Evolutionary conservation across 1,140 invertebrate genomes (phyloP).

Genomic region (Drosophila lini): DNA sequence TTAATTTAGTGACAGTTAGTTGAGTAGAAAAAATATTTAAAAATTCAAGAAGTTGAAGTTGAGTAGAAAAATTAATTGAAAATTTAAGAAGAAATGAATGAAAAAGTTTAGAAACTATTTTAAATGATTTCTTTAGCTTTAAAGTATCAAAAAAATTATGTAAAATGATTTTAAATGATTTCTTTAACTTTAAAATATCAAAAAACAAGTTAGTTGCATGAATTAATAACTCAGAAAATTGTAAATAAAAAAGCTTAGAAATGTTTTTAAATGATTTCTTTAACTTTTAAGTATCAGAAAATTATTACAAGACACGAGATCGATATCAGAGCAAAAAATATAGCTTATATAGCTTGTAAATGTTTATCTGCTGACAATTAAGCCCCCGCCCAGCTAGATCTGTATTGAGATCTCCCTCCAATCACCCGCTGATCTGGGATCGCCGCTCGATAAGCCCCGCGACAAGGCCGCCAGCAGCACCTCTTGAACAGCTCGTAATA

Average conservation of each 20-base stretch:
- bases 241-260: background rate
- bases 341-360: background rate
- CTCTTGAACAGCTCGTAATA: slow-evolving; percentile 11
- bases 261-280: background rate
- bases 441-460: slow-evolving; percentile 26
- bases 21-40: background rate
- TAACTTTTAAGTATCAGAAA: background rate
- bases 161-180: no score
- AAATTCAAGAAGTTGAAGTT: no score
- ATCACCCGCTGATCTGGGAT: background rate
- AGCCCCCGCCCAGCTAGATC: background rate
- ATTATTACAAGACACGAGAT: background rate
- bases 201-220: no score
- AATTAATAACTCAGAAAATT: no score
- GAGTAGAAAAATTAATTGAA: background rate
- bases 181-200: background rate
- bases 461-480: slow-evolving; percentile 19
- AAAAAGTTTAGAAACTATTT: background rate
- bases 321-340: background rate
- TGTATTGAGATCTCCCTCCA: background rate
- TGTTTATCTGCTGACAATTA: slow-evolving; percentile 5
- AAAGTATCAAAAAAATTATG: no score
- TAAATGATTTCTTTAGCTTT: background rate
- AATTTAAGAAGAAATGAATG: background rate
- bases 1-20: background rate